A percentile compares a stretch with the other conserved stretches of the same genome.
These are phyloP conservation scores for Porites divaricata DNA, from an alignment of 92 coral and sea anemone genomes.

Conservation along the genomic window DNA sequence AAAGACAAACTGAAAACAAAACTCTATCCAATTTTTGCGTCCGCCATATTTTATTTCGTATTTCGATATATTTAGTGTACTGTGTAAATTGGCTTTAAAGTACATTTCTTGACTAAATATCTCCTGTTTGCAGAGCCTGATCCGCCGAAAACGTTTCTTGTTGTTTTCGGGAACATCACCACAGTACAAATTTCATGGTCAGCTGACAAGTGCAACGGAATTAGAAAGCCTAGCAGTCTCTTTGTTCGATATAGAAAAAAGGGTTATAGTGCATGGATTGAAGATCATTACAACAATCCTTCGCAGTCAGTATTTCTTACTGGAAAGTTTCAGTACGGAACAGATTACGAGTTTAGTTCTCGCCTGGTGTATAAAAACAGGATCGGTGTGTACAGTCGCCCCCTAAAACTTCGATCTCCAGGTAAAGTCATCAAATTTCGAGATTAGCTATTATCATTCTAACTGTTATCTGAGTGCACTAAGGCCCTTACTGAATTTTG, in stretches of 20 bases:
- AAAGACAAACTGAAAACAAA: no score
- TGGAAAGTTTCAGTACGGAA: conserved; percentile 13
- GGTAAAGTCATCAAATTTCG: neutral
- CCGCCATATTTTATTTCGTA: no score
- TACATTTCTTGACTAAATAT: neutral
- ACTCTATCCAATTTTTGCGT: no score
- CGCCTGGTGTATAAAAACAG: neutral
- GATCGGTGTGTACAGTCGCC: neutral
- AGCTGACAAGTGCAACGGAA: conserved; percentile 37
- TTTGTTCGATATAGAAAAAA: conserved; percentile 1
- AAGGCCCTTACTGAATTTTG: no score
- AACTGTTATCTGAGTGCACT: no score
- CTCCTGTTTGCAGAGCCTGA: conserved; percentile 38
- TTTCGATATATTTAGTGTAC: no score
- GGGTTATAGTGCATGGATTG: conserved; percentile 1
- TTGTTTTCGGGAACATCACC: conserved; percentile 35
- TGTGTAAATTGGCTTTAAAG: no score
- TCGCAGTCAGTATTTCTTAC: neutral
- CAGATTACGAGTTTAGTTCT: conserved; percentile 7
- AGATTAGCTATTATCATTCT: no score
- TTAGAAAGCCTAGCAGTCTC: neutral
- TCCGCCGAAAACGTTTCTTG: conserved; percentile 45
- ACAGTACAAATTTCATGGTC: conserved; percentile 44
- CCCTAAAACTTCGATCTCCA: conserved; percentile 10
- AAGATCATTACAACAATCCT: conserved; percentile 5